Evolutionary conservation across 2,113 vertebrate species (phyloP).

Genomic region (Tyrannus savana): DNA sequence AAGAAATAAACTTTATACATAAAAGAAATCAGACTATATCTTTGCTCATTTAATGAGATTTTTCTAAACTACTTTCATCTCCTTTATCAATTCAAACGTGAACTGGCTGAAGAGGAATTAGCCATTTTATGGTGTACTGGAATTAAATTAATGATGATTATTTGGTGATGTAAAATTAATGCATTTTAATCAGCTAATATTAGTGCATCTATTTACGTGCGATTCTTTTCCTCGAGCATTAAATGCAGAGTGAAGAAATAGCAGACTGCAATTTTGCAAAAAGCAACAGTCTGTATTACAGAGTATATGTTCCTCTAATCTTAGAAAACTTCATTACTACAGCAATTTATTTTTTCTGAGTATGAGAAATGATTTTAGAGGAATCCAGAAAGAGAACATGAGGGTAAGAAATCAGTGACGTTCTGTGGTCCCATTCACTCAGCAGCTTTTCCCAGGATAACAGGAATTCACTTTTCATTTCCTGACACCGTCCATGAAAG

Average conservation of each 20-base stretch:
- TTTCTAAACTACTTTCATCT: not conserved
- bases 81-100: not conserved
- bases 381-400: not conserved
- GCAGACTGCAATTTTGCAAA: not conserved
- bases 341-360: not conserved
- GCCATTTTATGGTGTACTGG: not conserved
- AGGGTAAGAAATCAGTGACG: not conserved
- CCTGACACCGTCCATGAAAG: not conserved
- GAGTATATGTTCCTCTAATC: not conserved
- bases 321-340: not conserved
- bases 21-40: not conserved
- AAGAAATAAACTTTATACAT: not conserved
- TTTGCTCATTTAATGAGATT: conserved; percentile 23
- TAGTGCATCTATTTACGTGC: not conserved
- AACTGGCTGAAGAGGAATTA: conserved; percentile 45
- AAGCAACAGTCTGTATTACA: not conserved
- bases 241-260: not conserved
- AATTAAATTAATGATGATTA: conserved; percentile 44
- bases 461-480: not conserved
- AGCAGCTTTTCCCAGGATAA: not conserved
- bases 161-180: conserved; percentile 53
- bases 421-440: not conserved
- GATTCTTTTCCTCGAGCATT: not conserved
- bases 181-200: conserved; percentile 49
- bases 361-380: not conserved